Evolutionary conservation across 2,797 vertebrate genomes (phyloP), one percentile per base, ranked within the genome.

Genomic region (Enteromius afrohamiltoni): DNA sequence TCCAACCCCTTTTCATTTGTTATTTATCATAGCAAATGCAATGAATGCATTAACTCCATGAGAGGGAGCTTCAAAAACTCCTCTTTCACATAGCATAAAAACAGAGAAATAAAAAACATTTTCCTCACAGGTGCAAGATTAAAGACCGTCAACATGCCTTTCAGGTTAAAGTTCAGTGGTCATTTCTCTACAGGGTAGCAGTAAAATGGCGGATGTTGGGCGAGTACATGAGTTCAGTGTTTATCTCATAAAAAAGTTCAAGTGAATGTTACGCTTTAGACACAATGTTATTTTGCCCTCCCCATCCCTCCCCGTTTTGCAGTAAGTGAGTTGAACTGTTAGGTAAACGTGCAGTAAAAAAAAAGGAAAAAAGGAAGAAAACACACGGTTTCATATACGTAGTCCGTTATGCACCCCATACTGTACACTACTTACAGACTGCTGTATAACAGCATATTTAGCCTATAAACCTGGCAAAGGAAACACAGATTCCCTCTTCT

Each of bases 81-180:
- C 87, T 83, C 90, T 76, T 91, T 89, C 69, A 87, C 89, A 88
- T 87, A 91, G 87, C 91, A 88, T 69, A 87, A 70, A 92, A 93
- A 89, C 76, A 88, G 90, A 92, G 68, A 92, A 92, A 89, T 73
- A 85, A 82, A 79, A 85, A 55, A 14, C 26, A 84, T 89, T 90
- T 86, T 89, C 90, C 89, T 89, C 85, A 90, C 87, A 90, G 93
- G 93, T 94, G 94, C 94, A 94, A 92, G 91, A 93, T 94, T 92
- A 91, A 93, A 94, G 90, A 92, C 90, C 88, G 91, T 94, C 94
- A 95, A 93, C 95, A 95, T 95, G 95, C 95, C 93, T 89, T 94
- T 90, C 89, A 93, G 92, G 92, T 90, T 93, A 91, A 92, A 88
- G 89, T 89, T 91, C 90, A 89, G 89, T 91, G 90, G 89, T 91